Evolutionary conservation across 2,113 vertebrate genomes (phyloP).

Genomic region (Colistium nudipinnis): DNA sequence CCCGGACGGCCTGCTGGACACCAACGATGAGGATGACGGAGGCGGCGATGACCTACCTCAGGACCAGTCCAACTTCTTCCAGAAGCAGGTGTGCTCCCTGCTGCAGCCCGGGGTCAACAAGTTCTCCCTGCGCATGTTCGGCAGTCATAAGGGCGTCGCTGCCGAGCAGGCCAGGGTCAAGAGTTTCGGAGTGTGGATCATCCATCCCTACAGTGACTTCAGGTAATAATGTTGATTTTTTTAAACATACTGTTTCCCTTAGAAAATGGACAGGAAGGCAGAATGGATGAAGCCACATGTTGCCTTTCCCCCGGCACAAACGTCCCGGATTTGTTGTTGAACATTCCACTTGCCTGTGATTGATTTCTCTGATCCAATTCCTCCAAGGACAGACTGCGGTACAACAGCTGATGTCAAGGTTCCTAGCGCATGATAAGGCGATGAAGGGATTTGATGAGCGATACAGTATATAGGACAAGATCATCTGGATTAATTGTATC

Average conservation of each 20-base stretch:
- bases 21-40: slow-evolving; percentile 21
- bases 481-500: slow-evolving; percentile 72
- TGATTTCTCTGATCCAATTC: slow-evolving; percentile 12
- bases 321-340: background rate
- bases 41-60: fast-evolving
- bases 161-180: slow-evolving; percentile 95
- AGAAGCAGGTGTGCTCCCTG: slow-evolving; percentile 88
- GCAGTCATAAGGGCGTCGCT: slow-evolving; percentile 94
- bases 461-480: slow-evolving; percentile 75
- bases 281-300: background rate
- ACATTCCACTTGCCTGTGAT: background rate
- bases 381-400: slow-evolving; percentile 62
- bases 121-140: slow-evolving; percentile 96
- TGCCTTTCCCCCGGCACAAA: background rate
- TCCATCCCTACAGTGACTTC: slow-evolving; percentile 98
- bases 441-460: slow-evolving; percentile 79
- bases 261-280: background rate
- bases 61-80: slow-evolving; percentile 82
- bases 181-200: slow-evolving; percentile 96
- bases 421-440: slow-evolving; percentile 66
- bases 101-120: slow-evolving; percentile 96
- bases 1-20: slow-evolving; percentile 55
- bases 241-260: background rate
- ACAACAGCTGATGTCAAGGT: slow-evolving; percentile 64
- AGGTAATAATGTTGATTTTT: slow-evolving; percentile 81